Evolutionary conservation across 37 sponge, comb jelly and placozoan species (phyloP), one percentile per base, ranked within the genome.

Genomic region (Dysidea cf. avara): DNA sequence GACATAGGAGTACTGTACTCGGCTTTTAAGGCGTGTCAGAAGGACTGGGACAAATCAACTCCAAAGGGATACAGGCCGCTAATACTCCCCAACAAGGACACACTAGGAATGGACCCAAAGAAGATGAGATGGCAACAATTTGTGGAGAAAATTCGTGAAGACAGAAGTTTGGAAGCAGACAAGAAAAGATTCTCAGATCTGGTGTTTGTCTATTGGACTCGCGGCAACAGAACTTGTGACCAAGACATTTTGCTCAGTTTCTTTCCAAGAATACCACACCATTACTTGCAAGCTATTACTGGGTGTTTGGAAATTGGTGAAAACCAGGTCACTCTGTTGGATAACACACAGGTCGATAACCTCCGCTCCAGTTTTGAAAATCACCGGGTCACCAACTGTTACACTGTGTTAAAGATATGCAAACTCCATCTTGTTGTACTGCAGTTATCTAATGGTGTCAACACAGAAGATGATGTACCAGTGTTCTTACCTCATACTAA

Each of bases 1-100:
- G 62, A 61, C 62, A 61, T 61, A 18, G 32, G 32, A 34, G 62
- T 33, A 11, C 62, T 61, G 62, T 61, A 33, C 20, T 18, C 33
- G 32, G 32, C 33, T 61, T 61, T 61, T 24, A 61, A 61, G 7
- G 18, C 5, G 3, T 2, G 28, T 2, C 3, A 20, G 29, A 2
- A 31, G 2, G 18, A 34, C 20, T 61, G 62, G 62, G 7, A 24
- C 33, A 61, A 61, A 24, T 5, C 26, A 2, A 2, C 2, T 31
- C 33, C 33, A 18, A 2, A 2, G 7, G 62, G 32, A 18, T 31
- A 61, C 20, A 3, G 28, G 33, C 2, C 2, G 3, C 32, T 61
- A 18, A 3, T 4, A 7, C 32, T 61, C 2, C 62, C 62, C 2
- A 3, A 20, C 33, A 61, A 61, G 32, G 62, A 61, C 32, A 25